Evolutionary conservation across 1,140 invertebrate species (phyloP).

Genomic region (Andricus grossulariae): DNA sequence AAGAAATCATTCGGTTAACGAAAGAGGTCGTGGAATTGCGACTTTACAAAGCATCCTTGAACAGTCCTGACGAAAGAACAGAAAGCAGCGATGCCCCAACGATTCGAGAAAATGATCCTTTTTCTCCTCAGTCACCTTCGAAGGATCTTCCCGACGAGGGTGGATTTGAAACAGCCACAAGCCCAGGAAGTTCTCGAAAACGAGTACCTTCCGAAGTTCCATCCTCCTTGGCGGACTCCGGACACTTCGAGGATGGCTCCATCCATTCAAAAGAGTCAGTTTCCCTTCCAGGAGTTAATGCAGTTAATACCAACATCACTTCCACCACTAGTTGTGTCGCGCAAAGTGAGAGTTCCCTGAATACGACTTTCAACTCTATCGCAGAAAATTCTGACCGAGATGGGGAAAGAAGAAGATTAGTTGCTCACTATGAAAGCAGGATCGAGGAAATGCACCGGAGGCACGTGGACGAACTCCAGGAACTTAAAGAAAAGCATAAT

Average conservation of each 20-base stretch:
- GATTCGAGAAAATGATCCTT: slow-evolving; percentile 81
- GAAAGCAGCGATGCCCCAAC: slow-evolving; percentile 84
- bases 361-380: slow-evolving; percentile 32
- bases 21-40: slow-evolving; percentile 89
- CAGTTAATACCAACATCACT: slow-evolving; percentile 76
- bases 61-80: slow-evolving; percentile 84
- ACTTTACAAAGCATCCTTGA: slow-evolving; percentile 85
- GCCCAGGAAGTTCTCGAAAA: slow-evolving; percentile 58
- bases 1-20: slow-evolving; percentile 86
- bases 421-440: slow-evolving; percentile 83
- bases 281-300: slow-evolving; percentile 69
- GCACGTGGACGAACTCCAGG: slow-evolving; percentile 83
- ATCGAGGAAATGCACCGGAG: slow-evolving; percentile 83
- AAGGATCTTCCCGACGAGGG: slow-evolving; percentile 63
- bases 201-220: slow-evolving; percentile 36
- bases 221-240: slow-evolving; percentile 86
- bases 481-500: slow-evolving; percentile 85
- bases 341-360: slow-evolving; percentile 21
- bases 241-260: slow-evolving; percentile 89
- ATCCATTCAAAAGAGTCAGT: slow-evolving; percentile 85
- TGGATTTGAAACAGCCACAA: slow-evolving; percentile 27
- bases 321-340: slow-evolving; percentile 45
- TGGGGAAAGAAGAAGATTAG: slow-evolving; percentile 81
- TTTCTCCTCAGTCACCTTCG: slow-evolving; percentile 65
- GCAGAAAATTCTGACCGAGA: slow-evolving; percentile 70